Evolutionary conservation across 2,888 invertebrate species (phyloP), one percentile per base, ranked within the genome.

Genomic region (Drosophila kokeensis): DNA sequence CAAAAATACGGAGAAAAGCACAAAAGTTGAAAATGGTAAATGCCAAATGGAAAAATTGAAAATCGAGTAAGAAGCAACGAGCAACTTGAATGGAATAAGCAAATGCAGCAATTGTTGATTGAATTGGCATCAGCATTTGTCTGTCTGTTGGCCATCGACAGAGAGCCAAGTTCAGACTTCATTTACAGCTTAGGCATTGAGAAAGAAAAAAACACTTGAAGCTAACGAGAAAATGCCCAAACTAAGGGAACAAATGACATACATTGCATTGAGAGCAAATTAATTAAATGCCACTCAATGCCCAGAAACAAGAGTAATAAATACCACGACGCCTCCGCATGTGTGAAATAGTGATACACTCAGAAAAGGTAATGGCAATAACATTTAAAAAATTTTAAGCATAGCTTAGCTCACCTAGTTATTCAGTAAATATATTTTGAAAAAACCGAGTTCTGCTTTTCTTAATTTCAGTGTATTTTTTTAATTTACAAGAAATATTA

Each of bases 221-320:
- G 63, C 57, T 69, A 67, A 78, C 61, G 62, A 62, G 32, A 58
- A 64, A 74, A 48, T 52, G n/a, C 53, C 27, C 7, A 40, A 40
- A 10, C 21, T 10, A 21, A 10, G 45, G 42, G 58, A 59, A 58
- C 50, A 69, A 61, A 62, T 38, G 24, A 24, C 48, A 50, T 30
- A 38, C 55, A 73, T 59, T 66, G 68, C 69, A 76, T 71, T 78
- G 69, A 78, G 59, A 73, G 77, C 72, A 85, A 89, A 85, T 89
- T 87, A 87, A 87, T 87, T 89, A 87, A 90, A 90, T 83, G 87
- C 88, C 87, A 87, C 86, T 87, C 87, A 83, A 79, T 64, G 65
- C 64, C 63, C 34, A 32, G 65, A 40, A 52, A 60, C 62, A 57
- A 65, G 53, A 59, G 64, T 58, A 67, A 72, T 58, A 57, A 40